Base-by-base conservation (phyloP, 2,888 invertebrate species). In the Villa cingulata region DNA sequence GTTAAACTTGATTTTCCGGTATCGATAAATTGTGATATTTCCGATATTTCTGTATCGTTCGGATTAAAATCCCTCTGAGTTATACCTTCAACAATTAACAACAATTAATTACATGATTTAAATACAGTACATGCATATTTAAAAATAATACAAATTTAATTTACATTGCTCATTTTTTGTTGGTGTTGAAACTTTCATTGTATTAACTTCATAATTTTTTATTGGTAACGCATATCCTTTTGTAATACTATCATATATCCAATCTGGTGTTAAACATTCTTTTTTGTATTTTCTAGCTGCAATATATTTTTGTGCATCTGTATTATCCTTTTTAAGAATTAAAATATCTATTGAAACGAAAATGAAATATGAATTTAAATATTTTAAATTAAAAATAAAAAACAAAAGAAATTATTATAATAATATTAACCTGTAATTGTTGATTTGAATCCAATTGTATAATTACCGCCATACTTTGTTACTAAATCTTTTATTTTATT, bases 201-300 rank as follows among this genome's bases (percentile, higher is more conserved):
- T 72, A 0, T 74, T 68, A 1, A 81, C 73, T 45, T 75, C 70
- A 57, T 79, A 81, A 43, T 73, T 64, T 4, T 74, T 72, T 16
- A 76, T 66, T 0, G 82, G 79, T 37, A 86, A 56, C 0, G 84
- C 80, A 52, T 77, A 81, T 0, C 88, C 87, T 23, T 74, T 75
- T 23, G 75, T 71, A 0, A 82, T 72, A n/a, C 86, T 88, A 29
- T 88, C 84, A 47, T 74, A 74, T 37, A 92, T 72, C 94, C 95
- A 95, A 3, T 80, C 70, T 0, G 83, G 75, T 15, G 74, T 71
- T 0, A 94, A 79, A 57, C 90, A 86, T 19, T 67, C 67, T 49
- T 69, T 69, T 41, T 66, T 66, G 51, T 58, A 69, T 10, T 60
- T 59, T 4, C 68, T 54, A 1, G 68, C 68, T 6, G 67, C 68